Conservation (phyloP, 1,140 invertebrate species). For the Zophobas atratus region DNA sequence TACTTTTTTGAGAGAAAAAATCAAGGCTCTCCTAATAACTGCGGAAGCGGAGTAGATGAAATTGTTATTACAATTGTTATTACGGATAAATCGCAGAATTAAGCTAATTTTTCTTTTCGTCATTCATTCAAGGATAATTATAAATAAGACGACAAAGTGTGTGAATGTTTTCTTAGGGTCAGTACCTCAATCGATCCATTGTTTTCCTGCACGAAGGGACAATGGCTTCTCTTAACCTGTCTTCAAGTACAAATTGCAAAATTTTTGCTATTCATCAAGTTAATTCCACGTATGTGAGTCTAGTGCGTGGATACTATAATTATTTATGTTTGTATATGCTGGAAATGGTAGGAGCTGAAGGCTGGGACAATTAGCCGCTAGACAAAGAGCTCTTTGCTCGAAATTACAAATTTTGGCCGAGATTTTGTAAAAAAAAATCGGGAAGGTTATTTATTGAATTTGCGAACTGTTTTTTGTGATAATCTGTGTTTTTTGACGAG, state of each 20-base stretch:
- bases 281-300: conserved; percentile 14
- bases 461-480: too few species aligned
- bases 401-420: too few species aligned
- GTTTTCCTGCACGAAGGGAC: not conserved
- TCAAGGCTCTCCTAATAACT: too few species aligned
- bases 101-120: not conserved
- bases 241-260: conserved; percentile 27
- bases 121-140: not conserved
- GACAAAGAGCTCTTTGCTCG: not conserved
- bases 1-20: too few species aligned
- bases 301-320: conserved; percentile 6
- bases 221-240: conserved; percentile 9
- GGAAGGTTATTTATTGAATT: too few species aligned
- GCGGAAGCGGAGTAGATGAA: too few species aligned
- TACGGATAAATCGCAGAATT: too few species aligned
- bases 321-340: conserved; percentile 14
- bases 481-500: too few species aligned
- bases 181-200: conserved; percentile 22
- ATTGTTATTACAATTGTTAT: too few species aligned
- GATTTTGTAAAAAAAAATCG: too few species aligned
- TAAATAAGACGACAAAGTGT: conserved; percentile 4
- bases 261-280: conserved; percentile 20
- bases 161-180: conserved; percentile 10
- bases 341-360: not conserved
- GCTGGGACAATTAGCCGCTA: not conserved